A percentile compares a stretch with the other conserved stretches of the same genome.
Conservation (phyloP, 2,113 vertebrate genomes). For the Bufo gargarizans region DNA sequence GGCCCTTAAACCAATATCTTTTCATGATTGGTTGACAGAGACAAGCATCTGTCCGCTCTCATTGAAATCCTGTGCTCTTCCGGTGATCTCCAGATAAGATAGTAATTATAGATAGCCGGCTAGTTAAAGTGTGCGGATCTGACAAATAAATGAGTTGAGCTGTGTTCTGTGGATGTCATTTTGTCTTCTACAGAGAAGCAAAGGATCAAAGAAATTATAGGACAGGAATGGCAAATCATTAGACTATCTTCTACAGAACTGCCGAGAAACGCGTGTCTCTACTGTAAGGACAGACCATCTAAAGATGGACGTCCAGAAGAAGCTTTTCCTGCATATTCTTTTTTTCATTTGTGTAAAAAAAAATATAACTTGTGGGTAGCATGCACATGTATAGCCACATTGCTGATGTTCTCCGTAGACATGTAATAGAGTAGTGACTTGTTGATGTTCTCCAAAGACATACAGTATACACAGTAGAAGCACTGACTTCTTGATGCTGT, state of each 20-base stretch:
- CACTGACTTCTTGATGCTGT: too few species aligned
- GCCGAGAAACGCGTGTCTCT: neutral
- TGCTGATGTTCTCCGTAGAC: neutral
- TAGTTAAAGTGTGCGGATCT: neutral
- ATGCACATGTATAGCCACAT: neutral
- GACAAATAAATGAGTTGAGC: constrained; percentile 19
- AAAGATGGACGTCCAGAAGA: neutral
- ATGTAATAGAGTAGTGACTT: neutral
- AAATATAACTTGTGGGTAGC: neutral
- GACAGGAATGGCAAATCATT: neutral
- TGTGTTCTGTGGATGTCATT: neutral
- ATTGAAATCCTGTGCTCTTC: neutral
- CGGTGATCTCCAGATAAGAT: constrained; percentile 21
- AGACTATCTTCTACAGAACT: neutral
- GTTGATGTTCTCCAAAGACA: neutral
- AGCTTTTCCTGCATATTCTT: neutral
- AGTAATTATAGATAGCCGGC: constrained; percentile 34
- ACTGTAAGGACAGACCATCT: neutral
- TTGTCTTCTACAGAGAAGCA: neutral
- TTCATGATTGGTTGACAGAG: neutral
- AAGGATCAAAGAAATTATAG: constrained; percentile 8
- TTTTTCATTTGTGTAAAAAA: too few species aligned
- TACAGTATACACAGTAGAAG: too few species aligned
- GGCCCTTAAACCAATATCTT: neutral
- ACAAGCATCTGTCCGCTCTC: neutral